Evolutionary conservation across 2,797 vertebrate genomes (phyloP).

Genomic region (Pempheris klunzingeri): DNA sequence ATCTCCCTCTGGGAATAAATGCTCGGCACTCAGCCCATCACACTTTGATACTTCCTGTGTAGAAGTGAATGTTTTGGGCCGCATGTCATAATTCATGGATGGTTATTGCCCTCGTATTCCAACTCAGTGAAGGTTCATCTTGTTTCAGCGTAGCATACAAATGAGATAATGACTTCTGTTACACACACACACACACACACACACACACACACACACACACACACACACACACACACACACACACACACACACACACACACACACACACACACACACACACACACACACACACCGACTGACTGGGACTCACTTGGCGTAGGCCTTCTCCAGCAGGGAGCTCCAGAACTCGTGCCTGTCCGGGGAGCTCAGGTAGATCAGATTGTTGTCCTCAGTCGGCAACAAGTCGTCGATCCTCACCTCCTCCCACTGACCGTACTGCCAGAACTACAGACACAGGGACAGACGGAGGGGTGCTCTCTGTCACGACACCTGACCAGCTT

Average conservation of each 20-base stretch:
- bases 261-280: background rate
- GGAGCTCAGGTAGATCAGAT: constrained; percentile 81
- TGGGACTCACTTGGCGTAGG: constrained; percentile 86
- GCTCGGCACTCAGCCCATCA: no score
- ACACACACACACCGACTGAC: background rate
- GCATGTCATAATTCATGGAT: background rate
- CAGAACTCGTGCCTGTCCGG: constrained; percentile 83
- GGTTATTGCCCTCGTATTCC: background rate
- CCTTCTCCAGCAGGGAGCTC: constrained; percentile 88
- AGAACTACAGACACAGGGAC: constrained; percentile 77
- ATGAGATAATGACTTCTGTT: background rate
- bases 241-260: background rate
- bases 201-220: constrained; percentile 3
- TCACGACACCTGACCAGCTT: background rate
- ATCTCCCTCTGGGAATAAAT: background rate
- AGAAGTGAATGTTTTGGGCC: no score
- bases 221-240: background rate
- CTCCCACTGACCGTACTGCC: constrained; percentile 87
- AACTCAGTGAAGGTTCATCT: background rate
- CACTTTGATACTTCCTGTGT: no score
- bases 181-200: background rate
- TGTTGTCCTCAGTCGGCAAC: constrained; percentile 76
- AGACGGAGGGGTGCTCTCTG: background rate
- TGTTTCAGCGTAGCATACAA: background rate
- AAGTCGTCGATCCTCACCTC: constrained; percentile 84